A percentile compares a stretch with the other conserved stretches of the same genome.
These are phyloP conservation scores for Heliothis peltigera DNA, from an alignment of 2,888 invertebrate genomes.

Conservation along the genomic window DNA sequence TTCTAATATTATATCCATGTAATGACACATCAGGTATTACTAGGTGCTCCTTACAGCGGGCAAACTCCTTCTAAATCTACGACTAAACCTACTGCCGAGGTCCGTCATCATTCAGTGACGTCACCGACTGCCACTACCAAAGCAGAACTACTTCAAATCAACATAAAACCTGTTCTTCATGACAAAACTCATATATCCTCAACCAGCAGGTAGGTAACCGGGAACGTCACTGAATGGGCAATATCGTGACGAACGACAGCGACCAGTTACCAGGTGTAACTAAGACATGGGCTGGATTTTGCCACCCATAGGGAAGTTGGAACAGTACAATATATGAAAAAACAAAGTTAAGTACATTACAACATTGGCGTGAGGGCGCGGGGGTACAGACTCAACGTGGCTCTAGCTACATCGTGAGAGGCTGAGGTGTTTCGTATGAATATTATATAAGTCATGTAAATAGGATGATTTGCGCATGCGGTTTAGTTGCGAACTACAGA, in stretches of 20 bases:
- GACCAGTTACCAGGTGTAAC: slow-evolving; percentile 79
- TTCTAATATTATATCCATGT: slow-evolving; percentile 88
- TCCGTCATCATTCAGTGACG: slow-evolving; percentile 66
- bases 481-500: slow-evolving; percentile 47
- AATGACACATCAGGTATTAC: slow-evolving; percentile 87
- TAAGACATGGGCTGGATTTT: slow-evolving; percentile 75
- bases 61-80: slow-evolving; percentile 83
- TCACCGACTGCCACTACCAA: slow-evolving; percentile 40
- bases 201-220: slow-evolving; percentile 21
- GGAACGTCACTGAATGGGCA: slow-evolving; percentile 44
- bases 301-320: slow-evolving; percentile 60
- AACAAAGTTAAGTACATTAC: slow-evolving; percentile 85
- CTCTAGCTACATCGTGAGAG: slow-evolving; percentile 41
- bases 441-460: slow-evolving; percentile 40
- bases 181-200: slow-evolving; percentile 42
- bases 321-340: slow-evolving; percentile 66
- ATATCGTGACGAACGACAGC: slow-evolving; percentile 59
- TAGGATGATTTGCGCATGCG: slow-evolving; percentile 48
- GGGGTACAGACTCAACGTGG: slow-evolving; percentile 42
- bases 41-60: slow-evolving; percentile 88
- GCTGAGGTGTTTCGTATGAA: slow-evolving; percentile 30
- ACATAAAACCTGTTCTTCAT: slow-evolving; percentile 46
- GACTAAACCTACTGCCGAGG: slow-evolving; percentile 74
- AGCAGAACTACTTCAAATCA: slow-evolving; percentile 48
- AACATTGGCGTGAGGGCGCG: slow-evolving; percentile 57